Base-by-base conservation (phyloP, 2,113 vertebrate genomes). In the Pedionomus torquatus region DNA sequence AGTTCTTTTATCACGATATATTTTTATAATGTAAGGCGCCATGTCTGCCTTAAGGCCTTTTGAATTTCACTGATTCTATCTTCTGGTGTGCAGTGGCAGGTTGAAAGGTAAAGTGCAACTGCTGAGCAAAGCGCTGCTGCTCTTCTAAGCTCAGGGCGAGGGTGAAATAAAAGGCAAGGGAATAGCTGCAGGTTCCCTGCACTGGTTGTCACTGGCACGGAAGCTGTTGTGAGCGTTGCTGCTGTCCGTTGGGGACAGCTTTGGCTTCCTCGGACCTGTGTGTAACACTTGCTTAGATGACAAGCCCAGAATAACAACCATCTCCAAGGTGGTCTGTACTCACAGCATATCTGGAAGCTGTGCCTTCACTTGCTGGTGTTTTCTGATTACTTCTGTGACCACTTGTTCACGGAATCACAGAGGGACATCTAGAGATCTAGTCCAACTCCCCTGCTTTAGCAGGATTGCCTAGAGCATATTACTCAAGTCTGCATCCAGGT, bases 201-300 rank as follows among this genome's bases (percentile, higher is more conserved):
- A 3, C 4, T 16, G n/a, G 30, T 5, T 54, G 24, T 7, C 16
- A 6, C 5, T 82, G 51, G 12, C 60, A 31, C 4, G 9, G 60
- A 28, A 58, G 17, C 25, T 54, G 18, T 72, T 25, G 0, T 17
- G 57, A 54, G n/a, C 3, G 1, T 25, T 39, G 0, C 1, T 39
- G 35, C 30, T 66, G 2, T 26, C 52, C 46, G 3, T 20, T 3
- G 8, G 37, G 28, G 3, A n/a, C 39, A 20, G 1, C 33, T 72
- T 49, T 28, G 18, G 24, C 37, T 94, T 65, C 64, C 24, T 30
- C 58, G 69, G 33, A 13, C 33, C 71, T 28, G 7, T 24, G 6
- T 5, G 0, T 54, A 39, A 57, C 18, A 13, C 25, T 28, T 4
- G 4, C 2, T 1, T 35, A 19, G 43, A 72, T 33, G 24, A 43